A percentile compares a stretch with the other conserved stretches of the same genome.
Conservation (phyloP, 2,888 invertebrate genomes). For the Pyrocoelia pectoralis region DNA sequence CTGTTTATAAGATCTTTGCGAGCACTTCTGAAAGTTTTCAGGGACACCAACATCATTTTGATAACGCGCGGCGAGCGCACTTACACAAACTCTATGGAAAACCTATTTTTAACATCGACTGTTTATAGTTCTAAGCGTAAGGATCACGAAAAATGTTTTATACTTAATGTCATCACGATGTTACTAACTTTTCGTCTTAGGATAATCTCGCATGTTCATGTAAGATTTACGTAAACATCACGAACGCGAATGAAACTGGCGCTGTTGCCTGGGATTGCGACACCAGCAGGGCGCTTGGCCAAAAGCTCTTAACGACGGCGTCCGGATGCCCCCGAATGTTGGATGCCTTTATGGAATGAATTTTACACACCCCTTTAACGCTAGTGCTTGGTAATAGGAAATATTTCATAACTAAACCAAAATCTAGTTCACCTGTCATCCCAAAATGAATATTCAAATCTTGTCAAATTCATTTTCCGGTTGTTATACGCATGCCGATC, state of each 20-base stretch:
- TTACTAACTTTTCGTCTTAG: slow-evolving; percentile 13
- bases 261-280: slow-evolving; percentile 36
- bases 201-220: slow-evolving; percentile 20
- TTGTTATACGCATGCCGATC: slow-evolving; percentile 15
- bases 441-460: slow-evolving; percentile 30
- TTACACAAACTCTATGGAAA: slow-evolving; percentile 17
- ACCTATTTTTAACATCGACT: background rate
- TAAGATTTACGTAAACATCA: slow-evolving; percentile 28
- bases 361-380: slow-evolving; percentile 33
- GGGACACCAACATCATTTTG: slow-evolving; percentile 25
- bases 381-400: slow-evolving; percentile 25
- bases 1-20: slow-evolving; percentile 23
- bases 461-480: slow-evolving; percentile 27
- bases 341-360: slow-evolving; percentile 30
- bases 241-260: slow-evolving; percentile 35
- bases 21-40: slow-evolving; percentile 30
- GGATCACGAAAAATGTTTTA: background rate
- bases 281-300: slow-evolving; percentile 36
- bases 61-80: slow-evolving; percentile 12
- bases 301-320: slow-evolving; percentile 33
- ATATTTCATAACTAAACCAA: slow-evolving; percentile 31
- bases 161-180: background rate
- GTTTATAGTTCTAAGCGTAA: background rate
- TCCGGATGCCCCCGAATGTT: slow-evolving; percentile 35
- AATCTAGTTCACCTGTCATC: slow-evolving; percentile 31